Base-by-base conservation (phyloP, 2,113 vertebrate genomes). In the Nanorana parkeri region DNA sequence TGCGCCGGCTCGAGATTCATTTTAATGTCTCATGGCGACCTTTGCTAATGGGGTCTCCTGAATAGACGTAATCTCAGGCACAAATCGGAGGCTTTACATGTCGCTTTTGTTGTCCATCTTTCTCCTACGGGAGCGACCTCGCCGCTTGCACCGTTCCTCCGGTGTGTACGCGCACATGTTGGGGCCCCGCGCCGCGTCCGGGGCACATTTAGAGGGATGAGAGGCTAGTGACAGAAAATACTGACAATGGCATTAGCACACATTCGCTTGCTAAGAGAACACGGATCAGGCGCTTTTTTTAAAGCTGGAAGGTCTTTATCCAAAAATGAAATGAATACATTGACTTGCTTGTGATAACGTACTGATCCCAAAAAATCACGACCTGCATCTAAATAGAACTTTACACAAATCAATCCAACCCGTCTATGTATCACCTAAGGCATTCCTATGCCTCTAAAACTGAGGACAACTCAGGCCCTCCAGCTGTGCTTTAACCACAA, bases 21-120 rank as follows among this genome's bases (percentile, higher is more conserved):
- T 89, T 89, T 91, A 89, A 89, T 74, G 85, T 85, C 85, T 91
- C 84, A 88, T 89, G 76, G 84, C 89, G 91, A 90, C 91, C 89
- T 92, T 85, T 90, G 84, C 90, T 93, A 94, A 92, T 90, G 88
- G 90, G 90, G 86, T 89, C 87, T 89, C 85, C 84, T 87, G 90
- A 92, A 90, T 83, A 84, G 84, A 87, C 82, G 83, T 67, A 83
- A 78, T 76, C 84, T 86, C 84, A 26, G 10, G 76, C 71, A 79
- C 84, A 65, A 41, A 52, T 47, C 83, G 47, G 79, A 47, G 85
- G 64, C 56, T 84, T 86, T 84, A 84, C 8, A 80, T 1, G 17
- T 26, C 72, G 80, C 78, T 28, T 24, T 1, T 83, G 61, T 66
- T 86, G 10, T 16, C 15, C n/a, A 15, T n/a, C 71, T 55, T 80